A percentile compares a stretch with the other conserved stretches of the same genome.
These are phyloP conservation scores for Sander lucioperca DNA, from an alignment of 2,113 vertebrate species.

Conservation along the genomic window DNA sequence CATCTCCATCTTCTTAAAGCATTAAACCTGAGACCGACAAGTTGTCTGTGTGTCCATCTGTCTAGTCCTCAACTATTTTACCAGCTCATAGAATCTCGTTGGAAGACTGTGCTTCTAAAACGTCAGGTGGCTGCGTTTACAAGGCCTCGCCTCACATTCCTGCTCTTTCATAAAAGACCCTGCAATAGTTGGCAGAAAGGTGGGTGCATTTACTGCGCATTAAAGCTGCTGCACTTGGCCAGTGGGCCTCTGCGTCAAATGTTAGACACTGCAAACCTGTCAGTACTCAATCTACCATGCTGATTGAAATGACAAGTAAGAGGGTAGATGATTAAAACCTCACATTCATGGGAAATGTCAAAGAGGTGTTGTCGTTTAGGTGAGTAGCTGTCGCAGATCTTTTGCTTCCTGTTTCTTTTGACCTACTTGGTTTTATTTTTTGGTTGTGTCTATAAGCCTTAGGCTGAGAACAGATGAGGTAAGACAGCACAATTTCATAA, in stretches of 20 bases:
- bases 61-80: slow-evolving; percentile 41
- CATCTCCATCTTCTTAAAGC: not conserved
- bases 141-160: slow-evolving; percentile 67
- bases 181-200: slow-evolving; percentile 52
- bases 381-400: not conserved
- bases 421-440: not conserved
- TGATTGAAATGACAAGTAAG: slow-evolving; percentile 34
- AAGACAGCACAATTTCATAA: not conserved
- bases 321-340: slow-evolving; percentile 13
- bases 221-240: slow-evolving; percentile 52
- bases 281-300: slow-evolving; percentile 48
- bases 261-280: slow-evolving; percentile 51
- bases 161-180: slow-evolving; percentile 69
- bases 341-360: slow-evolving; percentile 12
- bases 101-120: slow-evolving; percentile 65
- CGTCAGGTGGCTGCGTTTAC: slow-evolving; percentile 72
- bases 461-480: slow-evolving; percentile 1
- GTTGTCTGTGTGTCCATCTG: slow-evolving; percentile 18
- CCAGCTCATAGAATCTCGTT: slow-evolving; percentile 52
- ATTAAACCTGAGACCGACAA: slow-evolving; percentile 13
- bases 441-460: not conserved
- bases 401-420: not conserved
- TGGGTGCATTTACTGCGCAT: slow-evolving; percentile 55
- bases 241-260: slow-evolving; percentile 43
- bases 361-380: not conserved